These are phyloP conservation scores for Smutsia temminckii DNA, from an alignment of 2,797 vertebrate genomes.

Conservation along the genomic window DNA sequence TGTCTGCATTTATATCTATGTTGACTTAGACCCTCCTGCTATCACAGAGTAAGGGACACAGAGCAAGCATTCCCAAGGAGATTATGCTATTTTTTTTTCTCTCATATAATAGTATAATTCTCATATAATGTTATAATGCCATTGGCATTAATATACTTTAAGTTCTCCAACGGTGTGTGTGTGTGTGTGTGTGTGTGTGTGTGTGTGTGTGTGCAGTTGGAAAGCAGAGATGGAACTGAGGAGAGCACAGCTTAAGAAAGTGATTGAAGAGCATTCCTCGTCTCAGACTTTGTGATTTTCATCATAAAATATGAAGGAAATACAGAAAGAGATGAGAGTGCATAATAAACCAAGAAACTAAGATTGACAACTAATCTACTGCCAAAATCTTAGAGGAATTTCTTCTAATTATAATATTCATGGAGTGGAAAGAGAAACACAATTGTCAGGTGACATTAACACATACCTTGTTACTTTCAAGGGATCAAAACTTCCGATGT, in stretches of 20 bases:
- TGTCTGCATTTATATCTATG: neutral
- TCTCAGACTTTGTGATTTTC: slow-evolving; percentile 54
- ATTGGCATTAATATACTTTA: neutral
- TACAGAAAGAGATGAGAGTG: slow-evolving; percentile 52
- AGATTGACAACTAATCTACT: slow-evolving; percentile 74
- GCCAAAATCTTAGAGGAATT: slow-evolving; percentile 75
- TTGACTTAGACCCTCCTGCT: neutral
- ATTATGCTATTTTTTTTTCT: neutral
- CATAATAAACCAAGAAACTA: slow-evolving; percentile 69
- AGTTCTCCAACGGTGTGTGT: neutral
- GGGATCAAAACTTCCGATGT: slow-evolving; percentile 46
- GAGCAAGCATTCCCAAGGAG: neutral
- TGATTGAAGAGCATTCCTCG: neutral
- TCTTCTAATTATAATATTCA: slow-evolving; percentile 74
- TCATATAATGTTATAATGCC: neutral
- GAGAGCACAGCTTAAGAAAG: neutral
- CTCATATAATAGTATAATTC: neutral
- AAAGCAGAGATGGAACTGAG: neutral
- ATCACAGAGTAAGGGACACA: neutral
- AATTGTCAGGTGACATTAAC: slow-evolving; percentile 75
- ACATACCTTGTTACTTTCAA: slow-evolving; percentile 53
- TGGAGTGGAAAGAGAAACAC: slow-evolving; percentile 62
- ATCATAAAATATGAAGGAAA: slow-evolving; percentile 59
- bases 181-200: neutral
- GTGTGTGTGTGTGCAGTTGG: neutral